Percentiles rank a stretch among this genome's conserved stretches.
Evolutionary conservation across 2,888 invertebrate genomes (phyloP).

Genomic region (Thera obeliscata): DNA sequence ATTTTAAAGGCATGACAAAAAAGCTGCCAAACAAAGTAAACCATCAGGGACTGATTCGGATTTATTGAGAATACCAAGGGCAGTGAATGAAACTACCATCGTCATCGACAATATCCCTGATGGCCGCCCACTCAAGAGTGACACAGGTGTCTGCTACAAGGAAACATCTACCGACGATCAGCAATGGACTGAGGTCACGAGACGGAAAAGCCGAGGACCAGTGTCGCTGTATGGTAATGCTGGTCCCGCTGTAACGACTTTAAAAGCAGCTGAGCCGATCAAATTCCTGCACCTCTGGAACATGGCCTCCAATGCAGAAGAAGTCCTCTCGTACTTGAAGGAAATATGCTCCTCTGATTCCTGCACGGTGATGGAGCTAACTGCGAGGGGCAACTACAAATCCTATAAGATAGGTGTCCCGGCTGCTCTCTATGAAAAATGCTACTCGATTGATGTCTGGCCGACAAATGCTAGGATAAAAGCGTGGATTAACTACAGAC

Average conservation of each 20-base stretch:
- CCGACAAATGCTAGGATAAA: conserved; percentile 24
- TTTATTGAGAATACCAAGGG: not conserved
- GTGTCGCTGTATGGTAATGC: conserved; percentile 22
- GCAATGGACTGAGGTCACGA: conserved; percentile 16
- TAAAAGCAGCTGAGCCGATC: conserved; percentile 28
- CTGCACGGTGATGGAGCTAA: conserved; percentile 38
- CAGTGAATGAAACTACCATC: not conserved
- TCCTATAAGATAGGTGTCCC: conserved; percentile 18
- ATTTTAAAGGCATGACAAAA: not conserved
- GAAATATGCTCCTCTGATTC: conserved; percentile 27
- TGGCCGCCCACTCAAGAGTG: not conserved
- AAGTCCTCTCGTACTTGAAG: conserved; percentile 29
- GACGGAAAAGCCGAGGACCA: conserved; percentile 1
- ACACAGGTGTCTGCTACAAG: too few species aligned
- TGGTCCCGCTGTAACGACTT: conserved; percentile 5
- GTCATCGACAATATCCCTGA: not conserved
- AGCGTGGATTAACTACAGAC: conserved; percentile 19
- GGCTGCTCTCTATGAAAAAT: not conserved
- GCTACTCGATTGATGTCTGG: conserved; percentile 10
- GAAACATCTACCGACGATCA: not conserved
- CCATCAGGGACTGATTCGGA: not conserved
- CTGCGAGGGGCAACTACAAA: conserved; percentile 35
- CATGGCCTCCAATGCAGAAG: conserved; percentile 39
- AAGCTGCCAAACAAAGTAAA: not conserved
- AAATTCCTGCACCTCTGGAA: conserved; percentile 42